Evolutionary conservation across 2,888 invertebrate genomes (phyloP), one percentile per base, ranked within the genome.

Genomic region (Tromatobia lineatoria): DNA sequence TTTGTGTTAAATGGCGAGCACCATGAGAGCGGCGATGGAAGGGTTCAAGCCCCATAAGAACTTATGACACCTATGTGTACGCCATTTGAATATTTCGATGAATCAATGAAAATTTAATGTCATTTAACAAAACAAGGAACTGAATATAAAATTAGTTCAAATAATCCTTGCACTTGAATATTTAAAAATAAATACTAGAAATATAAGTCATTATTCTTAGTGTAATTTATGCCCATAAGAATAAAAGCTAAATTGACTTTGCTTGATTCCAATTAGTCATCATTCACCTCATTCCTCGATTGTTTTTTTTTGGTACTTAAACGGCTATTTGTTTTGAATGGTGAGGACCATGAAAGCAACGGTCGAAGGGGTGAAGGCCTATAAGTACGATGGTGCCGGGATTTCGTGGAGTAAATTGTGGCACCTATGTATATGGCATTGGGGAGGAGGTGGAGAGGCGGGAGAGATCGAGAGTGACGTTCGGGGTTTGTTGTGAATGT

Each of bases 401-500:
- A 64, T 76, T 76, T 57, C 52, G 59, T 52, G 61, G 38, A 64
- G 29, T 61, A 75, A 80, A 80, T 80, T 59, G 64, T 50, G 80
- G 13, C 20, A 54, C 71, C 57, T 47, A 57, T 45, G 34, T 25
- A 47, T 15, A 52, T 23, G 54, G 59, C 52, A 52, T 23, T 23
- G 59, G 47, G 25, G 69, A 52, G 59, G 70, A 70, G 61, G 74
- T 66, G 64, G n/a, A 74, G 73, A 77, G 8, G 59, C 59, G 57
- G 69, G 73, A 69, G 76, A 82, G 80, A 67, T 71, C 50, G 80
- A 83, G 86, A 88, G 83, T 89, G 90, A 90, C 88, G 90, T 87
- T 86, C 85, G 87, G 66, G 86, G 86, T 89, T 91, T 90, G 89
- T 90, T 90, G 90, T 91, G 90, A 88, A 90, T 89, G 90, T 88